Evolutionary conservation across 2,888 invertebrate genomes (phyloP), one percentile per base, ranked within the genome.

Genomic region (Leucophora obtusa): DNA sequence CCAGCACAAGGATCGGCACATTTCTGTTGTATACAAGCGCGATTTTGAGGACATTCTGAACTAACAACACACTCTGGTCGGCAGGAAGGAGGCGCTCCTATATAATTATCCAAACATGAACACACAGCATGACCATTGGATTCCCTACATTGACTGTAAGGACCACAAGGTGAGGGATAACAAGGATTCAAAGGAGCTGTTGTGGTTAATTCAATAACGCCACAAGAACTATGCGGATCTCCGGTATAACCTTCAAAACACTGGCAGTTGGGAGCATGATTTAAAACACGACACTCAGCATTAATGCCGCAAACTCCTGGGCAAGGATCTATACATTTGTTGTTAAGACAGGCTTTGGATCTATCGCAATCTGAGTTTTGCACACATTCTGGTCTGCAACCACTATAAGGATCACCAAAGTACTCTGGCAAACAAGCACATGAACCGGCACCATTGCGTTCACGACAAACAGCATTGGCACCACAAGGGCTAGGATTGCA

Each of bases 401-500:
- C 94, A 81, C 92, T 91, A 88, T 95, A 95, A 35, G 96, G 95
- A 90, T 96, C 95, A 63, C 96, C 96, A 84, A 93, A 92, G 90
- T 94, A 95, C 84, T 94, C 94, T 79, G 93, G 92, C 85, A 94
- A 89, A 89, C 96, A 96, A 84, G 93, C 91, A 90, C 96, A 96
- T 83, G 95, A 94, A 85, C 95, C 95, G 84, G 94, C 94, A 87
- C 94, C 94, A 87, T 94, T 93, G 85, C 92, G 92, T 91, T 94
- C 94, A 86, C 93, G 93, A 90, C 96, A 96, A 82, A 94, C 90
- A 65, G 96, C 94, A 90, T 96, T 96, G 74, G 94, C 91, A 83
- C 96, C 96, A 89, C 96, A 96, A 66, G 95, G 95, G 83, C 94
- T 93, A 84, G 95, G 94, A 89, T 93, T 93, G 90, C 96, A 96